Percentiles rank a stretch among this genome's conserved stretches.
phyloP scores from a whole-genome alignment of 2,888 invertebrate species.

The Smittia sp. region DNA sequence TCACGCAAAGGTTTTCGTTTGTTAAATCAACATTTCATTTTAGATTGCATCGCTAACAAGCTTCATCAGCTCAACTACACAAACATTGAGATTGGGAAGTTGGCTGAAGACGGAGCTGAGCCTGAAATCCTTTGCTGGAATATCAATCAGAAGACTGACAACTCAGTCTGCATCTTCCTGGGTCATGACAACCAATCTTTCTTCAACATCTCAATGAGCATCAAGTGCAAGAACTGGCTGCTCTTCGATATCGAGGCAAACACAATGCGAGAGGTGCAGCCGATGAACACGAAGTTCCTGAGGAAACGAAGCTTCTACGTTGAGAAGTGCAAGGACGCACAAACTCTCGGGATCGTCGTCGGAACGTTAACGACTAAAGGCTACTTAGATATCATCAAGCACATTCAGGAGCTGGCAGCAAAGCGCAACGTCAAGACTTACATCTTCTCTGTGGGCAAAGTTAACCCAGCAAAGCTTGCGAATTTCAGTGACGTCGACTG shows the following conservation, averaged over 20 bases:
- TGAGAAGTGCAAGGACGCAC: constrained; percentile 89
- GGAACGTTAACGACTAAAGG: constrained; percentile 84
- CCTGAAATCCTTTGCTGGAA: constrained; percentile 42
- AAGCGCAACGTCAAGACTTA: constrained; percentile 82
- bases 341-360: constrained; percentile 82
- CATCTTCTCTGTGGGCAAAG: constrained; percentile 89
- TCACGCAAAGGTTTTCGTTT: not conserved
- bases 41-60: constrained; percentile 32
- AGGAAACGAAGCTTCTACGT: constrained; percentile 78
- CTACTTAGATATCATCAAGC: constrained; percentile 70
- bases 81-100: constrained; percentile 38
- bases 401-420: constrained; percentile 70
- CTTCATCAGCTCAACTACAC: constrained; percentile 28
- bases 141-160: constrained; percentile 50
- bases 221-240: constrained; percentile 60
- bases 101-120: constrained; percentile 37
- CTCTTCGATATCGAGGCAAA: constrained; percentile 56
- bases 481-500: constrained; percentile 89
- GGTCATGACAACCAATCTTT: constrained; percentile 65
- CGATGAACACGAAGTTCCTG: constrained; percentile 61
- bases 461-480: constrained; percentile 90
- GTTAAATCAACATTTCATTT: constrained; percentile 18
- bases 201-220: constrained; percentile 61
- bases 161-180: constrained; percentile 64
- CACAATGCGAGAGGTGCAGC: constrained; percentile 52